phyloP scores from a whole-genome alignment of 2,113 vertebrate species.

The Colinus virginianus region DNA sequence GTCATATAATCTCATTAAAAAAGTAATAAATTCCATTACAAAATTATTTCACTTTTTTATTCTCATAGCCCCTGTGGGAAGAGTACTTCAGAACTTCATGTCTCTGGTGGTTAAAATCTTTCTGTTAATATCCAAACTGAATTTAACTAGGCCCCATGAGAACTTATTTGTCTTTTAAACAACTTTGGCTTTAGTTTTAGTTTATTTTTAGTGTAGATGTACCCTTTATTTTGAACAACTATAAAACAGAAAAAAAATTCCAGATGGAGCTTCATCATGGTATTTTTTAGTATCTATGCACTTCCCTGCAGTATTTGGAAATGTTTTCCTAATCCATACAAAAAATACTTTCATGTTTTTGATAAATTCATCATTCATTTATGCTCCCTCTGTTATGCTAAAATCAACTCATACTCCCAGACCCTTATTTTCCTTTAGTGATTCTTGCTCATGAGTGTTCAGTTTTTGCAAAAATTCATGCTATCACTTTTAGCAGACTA shows the following conservation, averaged over 20 bases:
- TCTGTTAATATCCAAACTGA: conserved; percentile 41
- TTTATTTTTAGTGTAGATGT: background rate
- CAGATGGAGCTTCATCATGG: background rate
- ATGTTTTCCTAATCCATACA: background rate
- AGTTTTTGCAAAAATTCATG: background rate
- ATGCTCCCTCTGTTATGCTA: background rate
- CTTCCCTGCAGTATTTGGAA: background rate
- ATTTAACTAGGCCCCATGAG: conserved; percentile 1
- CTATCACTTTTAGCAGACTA: background rate
- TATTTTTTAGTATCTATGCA: background rate
- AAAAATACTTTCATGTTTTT: background rate
- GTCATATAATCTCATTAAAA: conserved; percentile 58
- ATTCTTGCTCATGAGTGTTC: background rate
- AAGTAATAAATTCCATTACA: conserved; percentile 25
- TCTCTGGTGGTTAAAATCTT: conserved; percentile 15
- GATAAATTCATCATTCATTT: background rate
- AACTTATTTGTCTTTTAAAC: conserved; percentile 28
- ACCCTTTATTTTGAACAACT: background rate
- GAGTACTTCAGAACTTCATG: background rate
- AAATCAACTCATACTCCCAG: background rate
- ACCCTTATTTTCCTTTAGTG: background rate
- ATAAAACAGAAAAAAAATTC: background rate
- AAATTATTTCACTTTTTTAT: conserved; percentile 39
- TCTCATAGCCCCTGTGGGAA: conserved; percentile 10
- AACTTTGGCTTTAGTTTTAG: conserved; percentile 5